Conservation (phyloP, 2,797 vertebrate genomes). For the Sebastiscus tertius region DNA sequence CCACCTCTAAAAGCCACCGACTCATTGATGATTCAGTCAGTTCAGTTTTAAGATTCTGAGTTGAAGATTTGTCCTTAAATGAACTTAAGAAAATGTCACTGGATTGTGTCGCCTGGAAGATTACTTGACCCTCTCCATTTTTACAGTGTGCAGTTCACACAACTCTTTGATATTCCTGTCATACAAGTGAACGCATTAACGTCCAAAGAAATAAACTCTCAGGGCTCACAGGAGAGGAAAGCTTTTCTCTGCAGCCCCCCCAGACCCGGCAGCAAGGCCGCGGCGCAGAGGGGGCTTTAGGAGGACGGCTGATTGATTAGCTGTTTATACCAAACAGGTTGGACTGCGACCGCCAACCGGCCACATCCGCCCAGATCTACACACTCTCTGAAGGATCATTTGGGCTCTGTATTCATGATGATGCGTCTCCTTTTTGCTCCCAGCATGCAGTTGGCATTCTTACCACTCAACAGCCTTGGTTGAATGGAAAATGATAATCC, state of each 20-base stretch:
- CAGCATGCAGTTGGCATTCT: slow-evolving; percentile 56
- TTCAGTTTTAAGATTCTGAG: background rate
- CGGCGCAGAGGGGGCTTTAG: background rate
- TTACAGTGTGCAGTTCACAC: slow-evolving; percentile 18
- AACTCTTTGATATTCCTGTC: slow-evolving; percentile 65
- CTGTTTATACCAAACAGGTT: slow-evolving; percentile 34
- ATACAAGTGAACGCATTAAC: slow-evolving; percentile 44
- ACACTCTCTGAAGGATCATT: slow-evolving; percentile 19
- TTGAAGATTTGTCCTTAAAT: background rate
- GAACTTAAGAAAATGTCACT: background rate
- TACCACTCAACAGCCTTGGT: slow-evolving; percentile 45
- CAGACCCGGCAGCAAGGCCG: slow-evolving; percentile 31
- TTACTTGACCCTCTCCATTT: background rate
- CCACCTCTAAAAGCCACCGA: background rate
- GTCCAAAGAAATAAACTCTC: slow-evolving; percentile 42
- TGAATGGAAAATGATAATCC: slow-evolving; percentile 68
- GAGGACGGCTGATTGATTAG: slow-evolving; percentile 45
- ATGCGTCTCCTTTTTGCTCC: slow-evolving; percentile 34
- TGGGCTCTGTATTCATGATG: slow-evolving; percentile 49
- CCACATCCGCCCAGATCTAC: slow-evolving; percentile 26
- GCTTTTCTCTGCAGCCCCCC: slow-evolving; percentile 38
- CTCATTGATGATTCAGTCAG: background rate
- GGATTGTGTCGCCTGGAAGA: background rate
- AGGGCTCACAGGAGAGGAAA: slow-evolving; percentile 29
- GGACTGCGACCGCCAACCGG: slow-evolving; percentile 14